These are phyloP conservation scores for Agelas oroides DNA, from an alignment of 37 sponge, comb jelly and placozoan genomes.

Conservation along the genomic window DNA sequence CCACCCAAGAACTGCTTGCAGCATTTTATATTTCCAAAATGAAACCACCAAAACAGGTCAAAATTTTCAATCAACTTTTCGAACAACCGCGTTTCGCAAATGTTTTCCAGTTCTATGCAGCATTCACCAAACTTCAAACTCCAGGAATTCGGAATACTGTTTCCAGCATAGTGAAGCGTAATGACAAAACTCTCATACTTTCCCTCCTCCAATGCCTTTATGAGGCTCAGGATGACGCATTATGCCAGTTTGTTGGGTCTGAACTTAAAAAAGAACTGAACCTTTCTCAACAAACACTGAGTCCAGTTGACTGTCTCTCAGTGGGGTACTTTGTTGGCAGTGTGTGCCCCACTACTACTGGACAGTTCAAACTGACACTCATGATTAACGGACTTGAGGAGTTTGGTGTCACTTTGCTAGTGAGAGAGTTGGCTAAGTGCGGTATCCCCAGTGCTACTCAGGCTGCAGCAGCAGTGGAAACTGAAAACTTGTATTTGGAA, in stretches of 20 bases:
- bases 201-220: constrained; percentile 2
- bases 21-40: background rate
- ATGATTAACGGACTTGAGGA: background rate
- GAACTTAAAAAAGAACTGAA: background rate
- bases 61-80: background rate
- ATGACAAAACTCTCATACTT: background rate
- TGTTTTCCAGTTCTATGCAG: constrained; percentile 2
- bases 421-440: background rate
- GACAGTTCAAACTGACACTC: background rate
- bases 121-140: background rate
- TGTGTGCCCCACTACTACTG: background rate
- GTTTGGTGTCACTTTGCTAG: background rate
- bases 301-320: background rate
- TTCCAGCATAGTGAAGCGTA: background rate
- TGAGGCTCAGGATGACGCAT: background rate
- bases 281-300: background rate
- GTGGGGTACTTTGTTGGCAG: background rate
- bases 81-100: background rate
- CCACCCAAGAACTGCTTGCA: background rate
- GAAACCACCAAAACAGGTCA: background rate
- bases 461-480: background rate
- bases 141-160: background rate
- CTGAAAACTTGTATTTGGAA: too few species aligned
- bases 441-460: too few species aligned
- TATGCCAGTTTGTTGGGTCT: background rate